Conservation (phyloP, 2,888 invertebrate genomes). For the Calameuta idolon region DNA sequence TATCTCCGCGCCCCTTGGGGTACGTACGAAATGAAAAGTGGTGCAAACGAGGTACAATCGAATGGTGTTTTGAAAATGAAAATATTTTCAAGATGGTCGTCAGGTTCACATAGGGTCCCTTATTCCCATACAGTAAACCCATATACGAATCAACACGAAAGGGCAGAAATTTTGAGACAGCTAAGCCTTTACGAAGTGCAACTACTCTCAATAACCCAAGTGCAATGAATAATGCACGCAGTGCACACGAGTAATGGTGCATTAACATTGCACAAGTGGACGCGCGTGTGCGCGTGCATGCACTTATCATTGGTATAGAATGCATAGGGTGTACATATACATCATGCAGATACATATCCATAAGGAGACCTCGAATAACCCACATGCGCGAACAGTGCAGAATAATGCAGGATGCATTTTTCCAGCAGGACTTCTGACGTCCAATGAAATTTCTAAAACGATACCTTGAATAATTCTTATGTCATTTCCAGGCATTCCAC, state of each 20-base stretch:
- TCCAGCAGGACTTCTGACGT: not conserved
- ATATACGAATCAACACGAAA: not conserved
- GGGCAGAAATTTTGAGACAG: not conserved
- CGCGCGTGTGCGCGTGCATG: constrained; percentile 26
- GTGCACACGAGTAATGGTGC: constrained; percentile 25
- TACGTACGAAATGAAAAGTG: too few species aligned
- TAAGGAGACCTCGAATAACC: not conserved
- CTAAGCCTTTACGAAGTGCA: not conserved
- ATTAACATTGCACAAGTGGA: constrained; percentile 37
- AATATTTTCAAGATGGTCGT: too few species aligned
- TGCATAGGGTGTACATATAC: too few species aligned
- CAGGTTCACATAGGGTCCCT: too few species aligned
- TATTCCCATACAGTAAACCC: not conserved
- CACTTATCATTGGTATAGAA: constrained; percentile 13
- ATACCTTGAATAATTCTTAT: not conserved
- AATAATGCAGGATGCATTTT: not conserved
- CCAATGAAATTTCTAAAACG: not conserved
- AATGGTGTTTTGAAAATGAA: too few species aligned
- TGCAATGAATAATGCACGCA: constrained; percentile 41
- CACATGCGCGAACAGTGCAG: not conserved
- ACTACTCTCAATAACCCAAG: constrained; percentile 33
- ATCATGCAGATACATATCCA: not conserved
- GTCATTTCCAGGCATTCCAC: not conserved
- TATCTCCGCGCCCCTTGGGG: too few species aligned
- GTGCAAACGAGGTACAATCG: too few species aligned